phyloP scores from a whole-genome alignment of 2,888 invertebrate species.

The Xestia c-nigrum region DNA sequence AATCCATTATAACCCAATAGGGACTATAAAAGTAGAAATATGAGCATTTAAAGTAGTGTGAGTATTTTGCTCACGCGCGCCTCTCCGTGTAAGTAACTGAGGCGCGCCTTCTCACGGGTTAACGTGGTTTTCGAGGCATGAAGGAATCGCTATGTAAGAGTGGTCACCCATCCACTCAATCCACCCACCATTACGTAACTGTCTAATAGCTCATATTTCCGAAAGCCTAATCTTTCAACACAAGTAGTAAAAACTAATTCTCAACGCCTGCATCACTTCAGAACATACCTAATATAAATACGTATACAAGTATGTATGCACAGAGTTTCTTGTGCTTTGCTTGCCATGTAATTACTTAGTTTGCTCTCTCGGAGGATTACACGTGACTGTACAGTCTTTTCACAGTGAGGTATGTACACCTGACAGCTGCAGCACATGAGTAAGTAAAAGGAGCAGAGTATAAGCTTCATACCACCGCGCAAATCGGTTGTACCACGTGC shows the following conservation, averaged over 20 bases:
- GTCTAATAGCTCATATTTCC: background rate
- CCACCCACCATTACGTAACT: background rate
- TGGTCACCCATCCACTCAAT: too few species aligned
- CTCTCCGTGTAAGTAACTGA: too few species aligned
- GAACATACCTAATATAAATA: background rate
- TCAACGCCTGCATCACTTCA: background rate
- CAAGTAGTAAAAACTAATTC: background rate
- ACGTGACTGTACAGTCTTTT: slow-evolving; percentile 1
- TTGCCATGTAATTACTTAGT: slow-evolving; percentile 58
- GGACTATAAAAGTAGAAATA: too few species aligned
- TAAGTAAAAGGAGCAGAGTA: too few species aligned
- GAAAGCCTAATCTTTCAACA: background rate
- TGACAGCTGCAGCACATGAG: background rate
- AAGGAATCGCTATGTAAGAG: too few species aligned
- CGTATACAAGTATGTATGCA: slow-evolving; percentile 15
- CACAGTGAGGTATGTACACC: background rate
- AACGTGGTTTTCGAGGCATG: too few species aligned
- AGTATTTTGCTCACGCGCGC: too few species aligned
- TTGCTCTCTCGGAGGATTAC: slow-evolving; percentile 16
- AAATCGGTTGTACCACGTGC: too few species aligned
- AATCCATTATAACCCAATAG: too few species aligned
- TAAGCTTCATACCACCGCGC: too few species aligned
- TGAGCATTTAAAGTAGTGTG: too few species aligned
- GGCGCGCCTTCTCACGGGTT: too few species aligned
- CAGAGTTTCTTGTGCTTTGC: slow-evolving; percentile 49